phyloP scores from a whole-genome alignment of 2,888 invertebrate species.

The Aspidiotus rigidus region DNA sequence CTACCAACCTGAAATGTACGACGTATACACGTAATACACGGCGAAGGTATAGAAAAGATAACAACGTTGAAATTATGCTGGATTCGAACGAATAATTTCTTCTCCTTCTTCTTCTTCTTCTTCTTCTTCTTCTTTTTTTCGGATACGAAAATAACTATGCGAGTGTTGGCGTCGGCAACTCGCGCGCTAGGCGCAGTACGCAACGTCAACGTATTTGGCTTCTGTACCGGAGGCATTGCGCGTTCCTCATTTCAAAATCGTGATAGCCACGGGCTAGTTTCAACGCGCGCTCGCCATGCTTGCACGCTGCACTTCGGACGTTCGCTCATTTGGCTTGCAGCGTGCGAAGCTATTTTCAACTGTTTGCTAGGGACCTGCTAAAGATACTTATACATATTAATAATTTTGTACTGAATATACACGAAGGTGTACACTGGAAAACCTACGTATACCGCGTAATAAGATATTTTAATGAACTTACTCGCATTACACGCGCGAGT shows the following conservation, averaged over 20 bases:
- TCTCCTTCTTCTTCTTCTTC: background rate
- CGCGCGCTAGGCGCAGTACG: slow-evolving; percentile 10
- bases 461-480: background rate
- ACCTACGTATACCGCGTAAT: too few species aligned
- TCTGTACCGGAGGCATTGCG: slow-evolving; percentile 29
- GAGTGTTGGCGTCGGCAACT: background rate
- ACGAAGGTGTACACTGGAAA: too few species aligned
- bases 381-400: too few species aligned
- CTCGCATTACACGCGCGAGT: background rate
- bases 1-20: too few species aligned
- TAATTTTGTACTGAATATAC: too few species aligned
- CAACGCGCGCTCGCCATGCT: slow-evolving; percentile 19
- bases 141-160: background rate
- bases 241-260: slow-evolving; percentile 29
- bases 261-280: slow-evolving; percentile 19
- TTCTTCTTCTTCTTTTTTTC: background rate
- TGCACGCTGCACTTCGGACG: slow-evolving; percentile 18
- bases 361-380: background rate
- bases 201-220: slow-evolving; percentile 15
- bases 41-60: too few species aligned
- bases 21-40: too few species aligned
- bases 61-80: too few species aligned
- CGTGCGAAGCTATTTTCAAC: slow-evolving; percentile 1
- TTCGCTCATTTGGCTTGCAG: slow-evolving; percentile 7
- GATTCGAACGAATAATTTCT: background rate